Base-by-base conservation (phyloP, 2,888 invertebrate genomes). In the Bembecia ichneumoniformis region DNA sequence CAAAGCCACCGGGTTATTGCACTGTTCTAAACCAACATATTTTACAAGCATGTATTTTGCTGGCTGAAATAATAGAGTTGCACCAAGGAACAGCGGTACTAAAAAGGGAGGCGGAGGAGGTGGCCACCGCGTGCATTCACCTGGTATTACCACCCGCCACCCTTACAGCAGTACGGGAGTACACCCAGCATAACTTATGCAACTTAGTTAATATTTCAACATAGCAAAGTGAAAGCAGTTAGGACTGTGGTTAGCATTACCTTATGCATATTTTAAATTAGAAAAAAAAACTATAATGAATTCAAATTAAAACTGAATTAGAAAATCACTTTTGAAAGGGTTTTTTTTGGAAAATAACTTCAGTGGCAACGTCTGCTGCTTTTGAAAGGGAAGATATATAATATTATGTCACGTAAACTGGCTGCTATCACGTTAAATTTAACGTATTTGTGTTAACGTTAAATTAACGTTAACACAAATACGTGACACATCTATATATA, bases 151-250 rank as follows among this genome's bases (percentile, higher is more conserved):
- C 60, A 50, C 60, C 57, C 53, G 51, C 59, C 57, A 53, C 55
- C 55, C 28, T 28, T 28, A 28, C 28, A 28, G 28, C 52, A 46
- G 46, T 35, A 44, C 49, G 51, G 43, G 20, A 9, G 51, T 7
- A 11, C 44, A 66, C 70, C 60, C 59, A 60, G 66, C 70, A 67
- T 75, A 74, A 76, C 74, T 82, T 81, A 82, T 83, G 83, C 80
- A 83, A 80, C 76, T 74, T 78, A 71, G 77, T 81, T 81, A 82
- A 83, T 81, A 82, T 82, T 83, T 81, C 72, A 82, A 63, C 64
- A 70, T 60, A 61, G 69, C 64, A 70, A 82, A 82, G 82, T 80
- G 75, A 83, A 75, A 82, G 28, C 28, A 28, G 82, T 79, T 48
- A 35, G 28, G 46, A 13, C 13, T 40, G 11, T 5, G 10, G 34